phyloP scores from a whole-genome alignment of 2,113 vertebrate species.

The Myrmecophaga tridactyla region DNA sequence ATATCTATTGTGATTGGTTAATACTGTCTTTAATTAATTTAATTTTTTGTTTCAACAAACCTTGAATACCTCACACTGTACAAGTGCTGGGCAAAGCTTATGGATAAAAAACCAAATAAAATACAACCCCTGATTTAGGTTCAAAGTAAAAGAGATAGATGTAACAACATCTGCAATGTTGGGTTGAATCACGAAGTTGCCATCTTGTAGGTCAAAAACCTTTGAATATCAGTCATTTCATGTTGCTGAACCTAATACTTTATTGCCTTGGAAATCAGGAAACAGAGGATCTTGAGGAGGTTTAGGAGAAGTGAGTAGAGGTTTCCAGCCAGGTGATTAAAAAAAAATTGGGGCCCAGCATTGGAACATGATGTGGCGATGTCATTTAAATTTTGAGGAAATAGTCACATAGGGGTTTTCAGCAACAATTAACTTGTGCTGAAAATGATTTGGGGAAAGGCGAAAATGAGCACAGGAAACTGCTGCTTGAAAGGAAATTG shows the following conservation, averaged over 20 bases:
- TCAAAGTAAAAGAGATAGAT: background rate
- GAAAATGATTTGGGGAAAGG: background rate
- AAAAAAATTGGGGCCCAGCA: too few relatives aligned
- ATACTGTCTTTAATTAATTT: background rate
- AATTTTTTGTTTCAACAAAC: background rate
- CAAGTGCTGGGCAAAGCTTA: background rate
- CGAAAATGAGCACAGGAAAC: background rate
- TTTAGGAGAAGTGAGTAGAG: background rate
- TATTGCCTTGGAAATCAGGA: background rate
- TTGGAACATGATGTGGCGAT: background rate
- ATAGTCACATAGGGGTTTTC: background rate
- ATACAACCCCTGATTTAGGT: too few relatives aligned
- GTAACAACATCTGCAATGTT: background rate
- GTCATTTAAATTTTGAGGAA: background rate
- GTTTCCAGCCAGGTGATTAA: too few relatives aligned
- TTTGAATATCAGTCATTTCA: fast-evolving
- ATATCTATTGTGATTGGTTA: fast-evolving
- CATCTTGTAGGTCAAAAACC: background rate
- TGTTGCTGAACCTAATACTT: background rate
- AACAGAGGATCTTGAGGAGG: background rate
- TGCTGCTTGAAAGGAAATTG: background rate
- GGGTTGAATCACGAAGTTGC: background rate
- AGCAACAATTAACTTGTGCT: background rate
- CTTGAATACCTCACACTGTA: background rate
- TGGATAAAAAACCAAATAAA: background rate